phyloP scores from a whole-genome alignment of 2,113 vertebrate species.

The Hippoglossus stenolepis region DNA sequence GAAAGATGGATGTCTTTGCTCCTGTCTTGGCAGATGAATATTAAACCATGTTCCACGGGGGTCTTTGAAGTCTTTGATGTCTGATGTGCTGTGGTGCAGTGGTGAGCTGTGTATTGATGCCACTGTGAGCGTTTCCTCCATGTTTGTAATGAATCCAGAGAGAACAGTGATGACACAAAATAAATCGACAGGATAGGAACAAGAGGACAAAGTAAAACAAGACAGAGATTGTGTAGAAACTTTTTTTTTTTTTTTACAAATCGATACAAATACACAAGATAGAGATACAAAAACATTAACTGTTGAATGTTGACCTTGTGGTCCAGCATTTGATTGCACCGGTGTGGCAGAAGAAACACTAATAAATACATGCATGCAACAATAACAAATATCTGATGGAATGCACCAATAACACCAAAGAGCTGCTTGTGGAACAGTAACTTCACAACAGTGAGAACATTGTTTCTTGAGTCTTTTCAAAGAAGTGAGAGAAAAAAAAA shows the following conservation, averaged over 20 bases:
- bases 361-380: slow-evolving; percentile 74
- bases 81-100: not conserved
- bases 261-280: slow-evolving; percentile 68
- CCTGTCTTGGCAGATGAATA: slow-evolving; percentile 8
- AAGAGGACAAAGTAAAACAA: slow-evolving; percentile 22
- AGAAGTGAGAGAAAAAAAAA: slow-evolving; percentile 23
- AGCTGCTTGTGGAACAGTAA: slow-evolving; percentile 39
- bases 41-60: not conserved
- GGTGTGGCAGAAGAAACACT: slow-evolving; percentile 50
- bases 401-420: slow-evolving; percentile 59
- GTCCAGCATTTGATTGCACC: slow-evolving; percentile 44
- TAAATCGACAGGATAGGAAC: not conserved
- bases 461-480: slow-evolving; percentile 12
- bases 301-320: slow-evolving; percentile 28
- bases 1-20: slow-evolving; percentile 6
- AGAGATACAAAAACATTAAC: slow-evolving; percentile 53
- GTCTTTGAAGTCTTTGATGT: slow-evolving; percentile 6
- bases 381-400: slow-evolving; percentile 56
- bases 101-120: not conserved
- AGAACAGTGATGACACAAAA: not conserved
- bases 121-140: not conserved
- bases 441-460: not conserved
- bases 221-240: slow-evolving; percentile 54
- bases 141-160: too few relatives aligned
- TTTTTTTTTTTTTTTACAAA: slow-evolving; percentile 59